These are phyloP conservation scores for Phocides pigmalion DNA, from an alignment of 1,140 invertebrate genomes.

Conservation along the genomic window DNA sequence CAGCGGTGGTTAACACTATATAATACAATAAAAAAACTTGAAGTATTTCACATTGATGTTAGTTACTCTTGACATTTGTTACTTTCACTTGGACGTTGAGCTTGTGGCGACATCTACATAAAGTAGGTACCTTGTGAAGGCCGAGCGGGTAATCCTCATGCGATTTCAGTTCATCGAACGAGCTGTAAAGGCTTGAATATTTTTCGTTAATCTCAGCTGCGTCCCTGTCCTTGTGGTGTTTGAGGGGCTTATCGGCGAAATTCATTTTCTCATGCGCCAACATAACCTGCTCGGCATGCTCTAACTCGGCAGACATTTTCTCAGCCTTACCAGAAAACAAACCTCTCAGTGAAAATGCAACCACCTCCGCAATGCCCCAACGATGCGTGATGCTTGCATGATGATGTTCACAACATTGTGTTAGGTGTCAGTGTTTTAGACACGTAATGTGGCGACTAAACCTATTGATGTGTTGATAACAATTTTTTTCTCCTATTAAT, in stretches of 20 bases:
- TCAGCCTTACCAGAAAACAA: constrained; percentile 83
- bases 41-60: constrained; percentile 25
- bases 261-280: constrained; percentile 77
- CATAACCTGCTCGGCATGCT: constrained; percentile 81
- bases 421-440: constrained; percentile 51
- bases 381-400: constrained; percentile 57
- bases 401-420: constrained; percentile 57
- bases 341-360: constrained; percentile 68
- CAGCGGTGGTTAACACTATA: constrained; percentile 24
- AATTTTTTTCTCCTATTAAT: no score
- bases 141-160: constrained; percentile 67
- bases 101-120: constrained; percentile 54
- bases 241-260: constrained; percentile 70
- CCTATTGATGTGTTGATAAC: constrained; percentile 13
- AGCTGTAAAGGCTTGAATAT: constrained; percentile 82
- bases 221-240: constrained; percentile 70
- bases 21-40: neutral
- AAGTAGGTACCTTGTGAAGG: constrained; percentile 71
- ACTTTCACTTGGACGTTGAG: constrained; percentile 41
- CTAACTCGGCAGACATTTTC: constrained; percentile 81
- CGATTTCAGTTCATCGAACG: constrained; percentile 83
- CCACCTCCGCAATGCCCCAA: constrained; percentile 52
- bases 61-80: constrained; percentile 27
- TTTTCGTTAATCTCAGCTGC: constrained; percentile 66
- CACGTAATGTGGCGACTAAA: constrained; percentile 28